phyloP scores from a whole-genome alignment of 2,113 vertebrate species.

The Acanthisitta chloris region DNA sequence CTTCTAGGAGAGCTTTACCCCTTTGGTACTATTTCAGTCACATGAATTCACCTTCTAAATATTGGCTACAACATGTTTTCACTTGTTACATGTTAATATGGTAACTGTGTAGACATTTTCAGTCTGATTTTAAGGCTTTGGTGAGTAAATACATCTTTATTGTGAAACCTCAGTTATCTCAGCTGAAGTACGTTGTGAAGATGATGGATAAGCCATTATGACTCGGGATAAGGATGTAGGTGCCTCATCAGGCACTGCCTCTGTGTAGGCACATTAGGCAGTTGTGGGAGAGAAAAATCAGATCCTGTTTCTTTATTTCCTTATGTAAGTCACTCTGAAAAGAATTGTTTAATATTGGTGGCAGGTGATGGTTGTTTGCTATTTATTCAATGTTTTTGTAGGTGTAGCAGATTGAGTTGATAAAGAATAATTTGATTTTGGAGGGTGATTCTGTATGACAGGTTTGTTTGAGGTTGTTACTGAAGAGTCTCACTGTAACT shows the following conservation, averaged over 20 bases:
- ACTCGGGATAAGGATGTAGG: not conserved
- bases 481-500: not conserved
- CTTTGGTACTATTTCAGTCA: not conserved
- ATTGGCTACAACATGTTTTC: not conserved
- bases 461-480: not conserved
- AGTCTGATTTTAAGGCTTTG: not conserved
- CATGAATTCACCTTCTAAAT: not conserved
- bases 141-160: not conserved
- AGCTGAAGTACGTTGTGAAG: not conserved
- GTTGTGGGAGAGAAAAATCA: not conserved
- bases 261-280: not conserved
- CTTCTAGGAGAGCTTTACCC: not conserved
- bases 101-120: not conserved
- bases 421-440: not conserved
- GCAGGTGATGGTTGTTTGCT: not conserved
- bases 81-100: not conserved
- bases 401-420: not conserved
- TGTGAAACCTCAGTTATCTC: not conserved
- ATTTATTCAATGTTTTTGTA: not conserved
- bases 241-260: not conserved
- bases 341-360: not conserved
- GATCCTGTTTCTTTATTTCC: not conserved
- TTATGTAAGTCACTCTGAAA: not conserved
- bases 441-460: accelerated
- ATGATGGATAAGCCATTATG: not conserved